Conservation (phyloP, 2,797 vertebrate genomes). For the Sciurus carolinensis region DNA sequence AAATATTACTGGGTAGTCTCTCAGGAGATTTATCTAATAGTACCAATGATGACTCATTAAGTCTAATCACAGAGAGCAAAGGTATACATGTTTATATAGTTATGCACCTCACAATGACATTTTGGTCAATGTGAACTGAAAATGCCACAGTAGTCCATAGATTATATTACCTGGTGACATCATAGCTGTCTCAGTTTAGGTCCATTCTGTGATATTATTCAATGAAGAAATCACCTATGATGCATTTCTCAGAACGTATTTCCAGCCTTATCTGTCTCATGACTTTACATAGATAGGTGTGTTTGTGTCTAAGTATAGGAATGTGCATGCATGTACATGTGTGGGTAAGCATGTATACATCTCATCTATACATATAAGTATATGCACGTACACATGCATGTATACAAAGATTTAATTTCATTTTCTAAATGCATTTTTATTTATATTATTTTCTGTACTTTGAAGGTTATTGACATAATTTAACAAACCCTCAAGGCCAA, state of each 20-base stretch:
- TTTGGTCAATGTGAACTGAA: background rate
- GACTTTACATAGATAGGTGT: background rate
- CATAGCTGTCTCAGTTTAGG: background rate
- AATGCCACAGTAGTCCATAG: background rate
- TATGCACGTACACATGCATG: background rate
- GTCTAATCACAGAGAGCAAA: background rate
- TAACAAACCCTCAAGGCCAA: background rate
- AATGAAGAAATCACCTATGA: background rate
- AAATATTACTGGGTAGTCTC: background rate
- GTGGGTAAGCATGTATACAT: background rate
- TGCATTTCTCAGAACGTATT: background rate
- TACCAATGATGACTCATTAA: background rate
- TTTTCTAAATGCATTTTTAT: background rate
- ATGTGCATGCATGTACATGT: background rate
- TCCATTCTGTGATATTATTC: background rate
- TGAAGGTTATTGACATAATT: background rate
- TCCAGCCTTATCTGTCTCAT: background rate
- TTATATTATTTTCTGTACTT: background rate
- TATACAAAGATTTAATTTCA: background rate
- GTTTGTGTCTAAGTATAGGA: background rate
- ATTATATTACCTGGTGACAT: background rate
- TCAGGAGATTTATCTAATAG: background rate
- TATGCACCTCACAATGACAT: background rate
- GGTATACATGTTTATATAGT: background rate
- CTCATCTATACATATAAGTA: background rate